Evolutionary conservation across 2,797 vertebrate species (phyloP), one percentile per base, ranked within the genome.

Genomic region (Labroides dimidiatus): DNA sequence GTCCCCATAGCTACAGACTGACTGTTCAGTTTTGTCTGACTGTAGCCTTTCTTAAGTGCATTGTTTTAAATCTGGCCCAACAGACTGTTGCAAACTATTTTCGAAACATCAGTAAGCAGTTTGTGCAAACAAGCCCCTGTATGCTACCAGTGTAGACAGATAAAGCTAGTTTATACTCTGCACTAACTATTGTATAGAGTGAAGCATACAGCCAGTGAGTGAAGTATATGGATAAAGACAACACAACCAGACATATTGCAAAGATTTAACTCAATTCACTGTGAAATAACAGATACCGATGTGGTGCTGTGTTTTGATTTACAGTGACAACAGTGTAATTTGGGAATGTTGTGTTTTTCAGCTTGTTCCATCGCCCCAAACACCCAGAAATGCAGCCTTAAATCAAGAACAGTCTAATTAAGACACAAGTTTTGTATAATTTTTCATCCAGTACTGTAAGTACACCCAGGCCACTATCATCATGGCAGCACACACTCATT

Each of bases 371-470:
- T 69, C 24, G 16, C 14, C 15, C 23, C 0, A 5, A 51, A 11
- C 16, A 13, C 13, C 33, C 10, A 3, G 27, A 54, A 41, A 54
- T 23, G 41, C 17, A 16, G 16, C 21, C 67, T 58, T 62, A 58
- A 67, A 60, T 75, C 45, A 66, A 36, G 20, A 53, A 43, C 1
- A 39, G 21, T 64, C 39, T 69, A 59, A 72, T 63, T 50, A 66
- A 42, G 48, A 62, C 55, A 47, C 27, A 50, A 19, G 14, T 41
- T n/a, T 4, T 15, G 39, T 70, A 24, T 61, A 47, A 43, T 43
- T 67, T 55, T 36, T 52, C 59, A 41, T 55, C 41, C 45, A 33
- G 42, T 2, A 1, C 41, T 21, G 41, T 20, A 39, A 8, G 10
- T 56, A 43, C 30, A 67, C 42, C 39, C 23, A 21, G 14, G 50